Conservation (phyloP, 2,113 vertebrate species). For the Triplophysa siluroides region DNA sequence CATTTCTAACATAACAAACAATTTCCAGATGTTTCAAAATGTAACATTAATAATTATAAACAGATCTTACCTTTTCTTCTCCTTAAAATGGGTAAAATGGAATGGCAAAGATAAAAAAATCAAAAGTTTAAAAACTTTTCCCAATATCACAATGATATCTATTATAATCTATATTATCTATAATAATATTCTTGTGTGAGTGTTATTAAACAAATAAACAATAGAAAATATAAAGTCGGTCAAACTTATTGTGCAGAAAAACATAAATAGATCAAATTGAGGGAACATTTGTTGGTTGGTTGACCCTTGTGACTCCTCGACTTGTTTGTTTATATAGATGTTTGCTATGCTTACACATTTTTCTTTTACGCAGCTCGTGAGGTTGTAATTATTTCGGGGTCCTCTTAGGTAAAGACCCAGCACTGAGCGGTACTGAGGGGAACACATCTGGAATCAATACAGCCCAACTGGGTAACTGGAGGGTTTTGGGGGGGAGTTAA, state of each 20-base stretch:
- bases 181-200: background rate
- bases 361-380: slow-evolving; percentile 42
- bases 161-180: too few relatives aligned
- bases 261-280: background rate
- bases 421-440: slow-evolving; percentile 40
- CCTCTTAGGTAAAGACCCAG: slow-evolving; percentile 68
- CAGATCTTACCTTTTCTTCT: background rate
- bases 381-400: slow-evolving; percentile 63
- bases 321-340: slow-evolving; percentile 48
- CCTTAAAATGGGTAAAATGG: background rate
- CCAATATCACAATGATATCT: background rate
- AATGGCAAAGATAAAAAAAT: background rate
- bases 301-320: slow-evolving; percentile 32
- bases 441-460: slow-evolving; percentile 80
- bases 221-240: too few relatives aligned
- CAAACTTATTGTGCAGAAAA: background rate
- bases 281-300: background rate
- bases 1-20: slow-evolving; percentile 17
- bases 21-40: slow-evolving; percentile 10
- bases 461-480: slow-evolving; percentile 67
- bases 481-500: slow-evolving; percentile 62
- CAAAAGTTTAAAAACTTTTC: background rate
- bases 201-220: background rate
- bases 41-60: background rate
- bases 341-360: slow-evolving; percentile 35